Conservation (phyloP, 2,797 vertebrate genomes). For the Bovichtus diacanthus region DNA sequence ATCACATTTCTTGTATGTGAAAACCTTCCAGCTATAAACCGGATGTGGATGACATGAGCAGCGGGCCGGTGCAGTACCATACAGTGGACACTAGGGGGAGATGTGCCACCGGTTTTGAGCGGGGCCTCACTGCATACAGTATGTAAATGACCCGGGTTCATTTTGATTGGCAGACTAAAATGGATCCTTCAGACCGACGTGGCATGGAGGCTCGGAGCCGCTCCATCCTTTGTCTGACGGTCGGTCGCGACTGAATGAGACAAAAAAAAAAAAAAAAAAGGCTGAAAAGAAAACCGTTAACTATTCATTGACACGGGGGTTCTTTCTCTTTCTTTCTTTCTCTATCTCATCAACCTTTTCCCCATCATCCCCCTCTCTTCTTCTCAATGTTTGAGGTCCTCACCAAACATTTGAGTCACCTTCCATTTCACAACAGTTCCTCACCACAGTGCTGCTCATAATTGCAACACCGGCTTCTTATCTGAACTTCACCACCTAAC, state of each 20-base stretch:
- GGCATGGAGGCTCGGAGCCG: constrained; percentile 45
- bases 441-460: background rate
- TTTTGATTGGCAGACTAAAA: constrained; percentile 80
- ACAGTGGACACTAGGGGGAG: constrained; percentile 59
- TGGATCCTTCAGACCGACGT: constrained; percentile 63
- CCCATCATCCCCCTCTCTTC: background rate
- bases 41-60: background rate
- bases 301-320: background rate
- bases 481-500: background rate
- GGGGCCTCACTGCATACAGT: constrained; percentile 20
- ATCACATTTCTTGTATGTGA: too few species aligned
- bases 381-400: background rate
- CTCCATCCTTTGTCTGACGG: constrained; percentile 54
- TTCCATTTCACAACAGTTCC: constrained; percentile 16
- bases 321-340: background rate
- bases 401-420: constrained; percentile 16
- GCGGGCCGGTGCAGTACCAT: background rate
- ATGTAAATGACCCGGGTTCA: constrained; percentile 70
- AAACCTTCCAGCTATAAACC: too few species aligned
- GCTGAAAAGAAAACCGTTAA: background rate
- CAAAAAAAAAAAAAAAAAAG: too few species aligned
- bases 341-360: background rate
- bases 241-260: background rate
- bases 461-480: background rate
- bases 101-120: constrained; percentile 35